Base-by-base conservation (phyloP, 2,113 vertebrate genomes). In the Proterorhinus semilunaris region DNA sequence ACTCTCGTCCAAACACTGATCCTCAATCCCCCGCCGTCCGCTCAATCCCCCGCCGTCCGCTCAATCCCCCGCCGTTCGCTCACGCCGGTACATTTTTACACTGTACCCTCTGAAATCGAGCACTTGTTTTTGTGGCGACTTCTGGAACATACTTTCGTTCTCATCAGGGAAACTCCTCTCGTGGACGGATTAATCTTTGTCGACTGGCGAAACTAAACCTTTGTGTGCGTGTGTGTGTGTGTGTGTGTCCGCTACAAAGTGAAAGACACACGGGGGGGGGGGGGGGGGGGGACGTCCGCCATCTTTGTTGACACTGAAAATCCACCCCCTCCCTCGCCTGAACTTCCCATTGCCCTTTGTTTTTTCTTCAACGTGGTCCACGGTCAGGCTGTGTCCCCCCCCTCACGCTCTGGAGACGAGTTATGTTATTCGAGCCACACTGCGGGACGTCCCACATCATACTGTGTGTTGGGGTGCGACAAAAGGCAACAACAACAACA, bases 141-240 rank as follows among this genome's bases (percentile, higher is more conserved):
- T 61, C 7, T 45, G 10, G 27, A 36, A 36, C 27, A 36, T 36
- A 13, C 15, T 51, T 51, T 11, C 15, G 58, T 61, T 61, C 58
- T 61, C 58, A 61, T 61, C 58, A 61, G 58, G 58, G 58, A 61
- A 44, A 7, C 15, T 61, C 55, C 10, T 58, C 57, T 43, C 7
- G 7, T 59, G 11, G 7, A 43, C 36, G 21, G 54, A 57, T 42
- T 21, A 10, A 42, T 6, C 53, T 27, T 8, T 12, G 21, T 12
- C 6, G 12, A 13, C 15, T 13, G 55, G 55, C 7, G 27, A 42
- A 12, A 58, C 11, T 1, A 42, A 2, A 58, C 55, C 42, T 58
- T 42, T 10, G 5, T 58, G 36, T 27, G 27, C 4, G 1, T 36
- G 27, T 36, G 27, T 36, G 27, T 36, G 27, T 36, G 27, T 36